A percentile compares a stretch with the other conserved stretches of the same genome.
phyloP scores from a whole-genome alignment of 2,797 vertebrate species.

The Jordanella pulchra region DNA sequence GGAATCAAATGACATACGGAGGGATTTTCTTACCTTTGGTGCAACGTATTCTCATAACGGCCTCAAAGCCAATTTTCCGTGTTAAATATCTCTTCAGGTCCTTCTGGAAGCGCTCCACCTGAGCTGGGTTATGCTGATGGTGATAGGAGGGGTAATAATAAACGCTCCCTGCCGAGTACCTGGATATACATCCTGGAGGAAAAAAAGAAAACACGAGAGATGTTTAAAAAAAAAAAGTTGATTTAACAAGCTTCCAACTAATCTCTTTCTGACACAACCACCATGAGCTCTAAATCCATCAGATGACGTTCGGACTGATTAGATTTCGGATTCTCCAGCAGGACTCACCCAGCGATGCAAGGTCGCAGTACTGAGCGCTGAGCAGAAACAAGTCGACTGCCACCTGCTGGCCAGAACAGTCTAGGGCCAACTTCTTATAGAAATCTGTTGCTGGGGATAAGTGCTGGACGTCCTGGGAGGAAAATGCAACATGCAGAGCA shows the following conservation, averaged over 20 bases:
- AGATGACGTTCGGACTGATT: background rate
- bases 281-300: too few relatives aligned
- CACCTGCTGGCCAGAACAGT: constrained; percentile 97
- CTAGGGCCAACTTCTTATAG: constrained; percentile 97
- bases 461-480: constrained; percentile 88
- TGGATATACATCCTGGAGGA: constrained; percentile 91
- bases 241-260: background rate
- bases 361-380: constrained; percentile 92
- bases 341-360: constrained; percentile 89
- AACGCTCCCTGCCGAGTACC: constrained; percentile 94
- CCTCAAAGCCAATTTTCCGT: constrained; percentile 96
- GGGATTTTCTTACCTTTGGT: constrained; percentile 87
- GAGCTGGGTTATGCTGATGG: constrained; percentile 89
- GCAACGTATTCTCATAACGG: constrained; percentile 98
- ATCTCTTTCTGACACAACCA: too few relatives aligned
- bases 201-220: background rate
- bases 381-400: constrained; percentile 96
- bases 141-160: constrained; percentile 95
- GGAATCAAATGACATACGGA: background rate
- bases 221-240: background rate
- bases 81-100: constrained; percentile 94
- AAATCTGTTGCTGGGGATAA: constrained; percentile 95
- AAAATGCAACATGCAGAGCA: background rate
- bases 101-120: constrained; percentile 91
- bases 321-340: too few relatives aligned